These are phyloP conservation scores for Marasmarcha lunaedactyla DNA, from an alignment of 2,888 invertebrate genomes.

Conservation along the genomic window DNA sequence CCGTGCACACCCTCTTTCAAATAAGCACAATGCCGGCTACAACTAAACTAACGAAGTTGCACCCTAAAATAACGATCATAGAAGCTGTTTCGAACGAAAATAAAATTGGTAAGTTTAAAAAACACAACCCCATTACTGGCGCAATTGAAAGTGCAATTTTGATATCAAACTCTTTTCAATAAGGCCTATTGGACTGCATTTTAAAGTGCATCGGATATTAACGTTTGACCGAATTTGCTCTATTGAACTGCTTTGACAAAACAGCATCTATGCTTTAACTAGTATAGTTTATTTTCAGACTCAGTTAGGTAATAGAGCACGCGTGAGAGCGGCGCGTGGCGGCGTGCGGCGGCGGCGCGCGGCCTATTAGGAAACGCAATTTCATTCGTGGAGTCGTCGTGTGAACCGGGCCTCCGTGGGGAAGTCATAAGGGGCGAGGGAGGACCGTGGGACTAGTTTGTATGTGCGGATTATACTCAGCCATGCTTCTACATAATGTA, in stretches of 20 bases:
- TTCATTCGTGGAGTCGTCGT: slow-evolving; percentile 41
- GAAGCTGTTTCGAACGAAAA: slow-evolving; percentile 4
- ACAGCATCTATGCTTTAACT: neutral
- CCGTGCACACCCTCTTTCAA: slow-evolving; percentile 15
- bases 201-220: neutral
- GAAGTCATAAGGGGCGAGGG: slow-evolving; percentile 21
- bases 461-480: slow-evolving; percentile 12
- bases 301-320: slow-evolving; percentile 21
- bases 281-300: slow-evolving; percentile 7
- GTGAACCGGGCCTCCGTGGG: slow-evolving; percentile 21
- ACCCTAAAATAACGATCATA: neutral
- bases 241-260: neutral
- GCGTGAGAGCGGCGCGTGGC: slow-evolving; percentile 41
- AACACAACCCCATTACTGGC: no score
- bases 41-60: neutral
- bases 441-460: slow-evolving; percentile 30
- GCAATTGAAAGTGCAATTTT: no score
- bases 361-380: slow-evolving; percentile 62
- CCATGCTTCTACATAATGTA: slow-evolving; percentile 1
- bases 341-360: slow-evolving; percentile 48
- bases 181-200: neutral
- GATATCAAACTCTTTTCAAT: no score
- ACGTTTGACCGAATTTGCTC: neutral
- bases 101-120: neutral
- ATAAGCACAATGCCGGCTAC: no score